Evolutionary conservation across 2,797 vertebrate species (phyloP), one percentile per base, ranked within the genome.

Genomic region (Taenioides sp.): DNA sequence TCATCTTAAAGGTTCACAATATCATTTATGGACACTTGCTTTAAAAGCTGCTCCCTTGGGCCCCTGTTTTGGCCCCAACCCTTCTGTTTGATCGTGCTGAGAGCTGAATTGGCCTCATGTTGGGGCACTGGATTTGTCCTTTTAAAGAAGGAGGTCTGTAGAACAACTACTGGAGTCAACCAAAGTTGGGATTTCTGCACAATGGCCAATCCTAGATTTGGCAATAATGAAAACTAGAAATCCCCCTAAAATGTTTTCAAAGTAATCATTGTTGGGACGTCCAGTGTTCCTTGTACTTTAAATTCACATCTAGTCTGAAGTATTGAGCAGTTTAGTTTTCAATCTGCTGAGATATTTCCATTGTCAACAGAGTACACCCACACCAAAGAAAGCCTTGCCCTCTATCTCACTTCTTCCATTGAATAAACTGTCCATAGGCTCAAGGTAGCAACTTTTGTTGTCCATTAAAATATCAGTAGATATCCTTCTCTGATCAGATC

Each of bases 121-220:
- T 60, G 59, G 54, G 80, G 62, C 2, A 70, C 78, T 75, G 72
- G 81, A 85, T 75, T 34, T 74, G 72, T 89, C 86, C 86, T 91
- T 61, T 80, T 89, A 86, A 92, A 83, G 86, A 88, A 50, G 82
- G 78, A 86, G 72, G 87, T 91, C 87, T 89, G 76, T 77, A 86
- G 84, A 89, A 76, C 75, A 73, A 79, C 80, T 82, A 74, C 78
- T 89, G 81, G 80, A 91, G 75, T 87, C 78, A 85, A 92, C 91
- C 90, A 91, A 92, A 92, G 88, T 85, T 91, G 91, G 87, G 87
- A 81, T 87, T 84, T 86, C 90, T 91, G 90, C 87, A 91, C 86
- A 92, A 79, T 49, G 80, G 86, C 87, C 86, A 86, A 83, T 37
- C 22, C 34, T 76, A 85, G 73, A 81, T 84, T 84, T 87, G 87